Base-by-base conservation (phyloP, 2,113 vertebrate species). In the Pelecanus crispus region DNA sequence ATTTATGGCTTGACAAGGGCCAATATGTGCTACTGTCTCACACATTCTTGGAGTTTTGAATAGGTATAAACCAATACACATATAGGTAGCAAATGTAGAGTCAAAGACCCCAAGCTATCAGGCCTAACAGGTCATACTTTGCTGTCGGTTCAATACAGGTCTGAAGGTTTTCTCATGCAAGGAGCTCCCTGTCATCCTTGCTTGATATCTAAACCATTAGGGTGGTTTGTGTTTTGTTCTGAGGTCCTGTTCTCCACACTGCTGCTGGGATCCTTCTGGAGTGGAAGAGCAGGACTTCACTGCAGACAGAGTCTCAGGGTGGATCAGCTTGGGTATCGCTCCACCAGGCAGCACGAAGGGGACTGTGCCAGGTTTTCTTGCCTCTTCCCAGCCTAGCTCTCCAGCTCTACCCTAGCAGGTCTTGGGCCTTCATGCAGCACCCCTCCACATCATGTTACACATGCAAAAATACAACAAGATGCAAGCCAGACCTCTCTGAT, bases 131-230 rank as follows among this genome's bases (percentile, higher is more conserved):
- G 19, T 59, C 50, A 29, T 3, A 3, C 18, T 34, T 38, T 31
- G 16, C n/a, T 19, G 22, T 25, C 61, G 65, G 26, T 42, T 38
- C 53, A 79, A 36, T 7, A 40, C 34, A 86, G 31, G 20, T 56
- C 49, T 47, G 55, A 70, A 63, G 1, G 2, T 20, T 10, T 56
- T 52, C 49, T 58, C 50, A 25, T 5, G 6, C 0, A 0, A 68
- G 21, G 26, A 13, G 20, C 29, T 19, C 12, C 58, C 15, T 3
- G 3, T 11, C 61, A 62, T 9, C 47, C 29, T 32, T 5, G 7
- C 52, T 32, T 44, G 25, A 13, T 11, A 44, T 5, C 17, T 65
- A 36, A 88, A 53, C 49, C 22, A 7, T 18, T 5, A 34, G 31
- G 10, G 26, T 36, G 34, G 20, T 31, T 24, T 17, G 32, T 17